Conservation (phyloP, 2,797 vertebrate genomes). For the Chaetodon trifasciatus region DNA sequence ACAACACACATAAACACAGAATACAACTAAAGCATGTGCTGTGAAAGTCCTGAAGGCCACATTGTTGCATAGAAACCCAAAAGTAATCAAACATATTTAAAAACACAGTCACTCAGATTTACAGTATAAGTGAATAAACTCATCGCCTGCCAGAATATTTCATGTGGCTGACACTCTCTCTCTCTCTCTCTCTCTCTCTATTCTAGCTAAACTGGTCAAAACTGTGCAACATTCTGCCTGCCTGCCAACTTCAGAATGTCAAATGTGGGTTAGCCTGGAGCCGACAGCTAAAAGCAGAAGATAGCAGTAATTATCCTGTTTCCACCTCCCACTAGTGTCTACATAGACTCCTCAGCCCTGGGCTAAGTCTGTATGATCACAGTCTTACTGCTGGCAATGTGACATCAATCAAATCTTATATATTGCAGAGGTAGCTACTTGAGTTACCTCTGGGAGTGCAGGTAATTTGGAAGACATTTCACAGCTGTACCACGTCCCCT, state of each 20-base stretch:
- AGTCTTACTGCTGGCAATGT: constrained; percentile 54
- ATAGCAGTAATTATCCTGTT: constrained; percentile 73
- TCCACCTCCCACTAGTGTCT: constrained; percentile 57
- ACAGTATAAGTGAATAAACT: constrained; percentile 1
- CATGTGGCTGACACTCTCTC: neutral
- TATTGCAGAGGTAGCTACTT: constrained; percentile 16
- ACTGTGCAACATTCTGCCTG: constrained; percentile 20
- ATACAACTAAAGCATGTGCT: neutral
- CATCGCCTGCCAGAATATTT: neutral
- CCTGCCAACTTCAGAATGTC: constrained; percentile 61
- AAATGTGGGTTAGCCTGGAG: constrained; percentile 66
- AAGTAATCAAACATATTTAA: neutral
- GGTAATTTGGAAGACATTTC: constrained; percentile 10
- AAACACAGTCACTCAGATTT: neutral
- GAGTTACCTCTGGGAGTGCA: constrained; percentile 15
- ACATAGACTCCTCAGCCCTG: constrained; percentile 38
- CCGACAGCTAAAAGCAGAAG: constrained; percentile 63
- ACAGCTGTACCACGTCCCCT: neutral
- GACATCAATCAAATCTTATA: constrained; percentile 63
- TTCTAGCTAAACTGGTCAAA: constrained; percentile 54
- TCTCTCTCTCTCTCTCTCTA: neutral
- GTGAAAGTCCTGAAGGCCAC: neutral
- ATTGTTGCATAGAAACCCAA: neutral
- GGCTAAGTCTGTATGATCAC: constrained; percentile 59
- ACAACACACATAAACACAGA: too few relatives aligned